Evolutionary conservation across 2,113 vertebrate species (phyloP).

Genomic region (Redunca redunca): DNA sequence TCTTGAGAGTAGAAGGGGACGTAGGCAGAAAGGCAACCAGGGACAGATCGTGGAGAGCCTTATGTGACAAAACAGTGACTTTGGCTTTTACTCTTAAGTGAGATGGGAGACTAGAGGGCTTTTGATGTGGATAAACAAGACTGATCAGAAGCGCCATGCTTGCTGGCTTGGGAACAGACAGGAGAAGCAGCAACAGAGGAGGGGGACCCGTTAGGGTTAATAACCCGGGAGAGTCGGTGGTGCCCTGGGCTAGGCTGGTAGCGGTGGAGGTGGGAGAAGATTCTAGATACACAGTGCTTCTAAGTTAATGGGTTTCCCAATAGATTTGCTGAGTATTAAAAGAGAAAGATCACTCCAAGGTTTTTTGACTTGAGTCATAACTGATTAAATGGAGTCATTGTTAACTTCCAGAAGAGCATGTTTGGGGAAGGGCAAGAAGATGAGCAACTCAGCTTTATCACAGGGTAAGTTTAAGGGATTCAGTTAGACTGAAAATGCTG

Average conservation of each 20-base stretch:
- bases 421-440: not conserved
- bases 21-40: not conserved
- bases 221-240: not conserved
- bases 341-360: not conserved
- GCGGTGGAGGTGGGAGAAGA: too few species aligned
- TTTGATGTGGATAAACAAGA: too few species aligned
- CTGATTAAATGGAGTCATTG: not conserved
- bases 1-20: not conserved
- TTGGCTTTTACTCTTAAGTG: not conserved
- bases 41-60: not conserved
- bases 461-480: not conserved
- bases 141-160: not conserved
- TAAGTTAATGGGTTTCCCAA: not conserved
- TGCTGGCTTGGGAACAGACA: not conserved
- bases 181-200: not conserved
- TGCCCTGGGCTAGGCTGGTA: not conserved
- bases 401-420: not conserved
- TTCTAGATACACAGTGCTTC: not conserved
- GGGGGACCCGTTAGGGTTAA: too few species aligned
- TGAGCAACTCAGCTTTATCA: not conserved
- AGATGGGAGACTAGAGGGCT: not conserved
- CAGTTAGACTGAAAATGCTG: not conserved
- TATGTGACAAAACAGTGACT: not conserved
- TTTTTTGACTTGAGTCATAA: not conserved
- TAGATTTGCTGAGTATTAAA: not conserved